Evolutionary conservation across 2,113 vertebrate species (phyloP).

Genomic region (Caretta caretta): DNA sequence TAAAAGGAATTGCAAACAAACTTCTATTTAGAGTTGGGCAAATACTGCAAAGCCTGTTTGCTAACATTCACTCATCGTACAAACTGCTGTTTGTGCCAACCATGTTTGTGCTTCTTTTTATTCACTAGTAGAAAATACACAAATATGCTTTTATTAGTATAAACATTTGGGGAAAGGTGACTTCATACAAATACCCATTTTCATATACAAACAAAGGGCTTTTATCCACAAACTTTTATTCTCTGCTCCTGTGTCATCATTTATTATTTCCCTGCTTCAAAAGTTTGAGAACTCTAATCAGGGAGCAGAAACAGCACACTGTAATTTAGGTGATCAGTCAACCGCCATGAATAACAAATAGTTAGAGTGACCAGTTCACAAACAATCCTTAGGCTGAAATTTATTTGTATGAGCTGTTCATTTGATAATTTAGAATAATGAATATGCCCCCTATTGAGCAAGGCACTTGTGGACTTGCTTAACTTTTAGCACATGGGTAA

Average conservation of each 20-base stretch:
- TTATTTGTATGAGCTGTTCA: rapidly evolving
- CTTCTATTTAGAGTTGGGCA: background rate
- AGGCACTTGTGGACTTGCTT: background rate
- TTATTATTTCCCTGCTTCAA: slow-evolving; percentile 30
- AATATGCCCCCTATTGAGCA: background rate
- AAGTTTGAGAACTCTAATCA: slow-evolving; percentile 34
- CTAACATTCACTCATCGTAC: rapidly evolving
- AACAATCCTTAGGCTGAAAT: rapidly evolving
- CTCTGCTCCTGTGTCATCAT: background rate
- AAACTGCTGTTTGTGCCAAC: background rate
- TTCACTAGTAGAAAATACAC: background rate
- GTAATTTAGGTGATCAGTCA: background rate
- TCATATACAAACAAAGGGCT: background rate
- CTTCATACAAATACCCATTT: background rate
- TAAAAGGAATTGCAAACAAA: background rate
- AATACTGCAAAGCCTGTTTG: background rate
- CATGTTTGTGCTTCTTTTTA: background rate
- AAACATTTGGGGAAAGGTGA: rapidly evolving
- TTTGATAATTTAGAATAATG: background rate
- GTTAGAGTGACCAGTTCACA: background rate
- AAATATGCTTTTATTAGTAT: background rate
- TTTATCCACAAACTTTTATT: background rate
- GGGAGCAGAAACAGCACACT: background rate
- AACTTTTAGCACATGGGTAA: background rate
- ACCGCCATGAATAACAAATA: background rate